These are phyloP conservation scores for Myoxocephalus aenaeus DNA, from an alignment of 2,797 vertebrate genomes.

Conservation along the genomic window DNA sequence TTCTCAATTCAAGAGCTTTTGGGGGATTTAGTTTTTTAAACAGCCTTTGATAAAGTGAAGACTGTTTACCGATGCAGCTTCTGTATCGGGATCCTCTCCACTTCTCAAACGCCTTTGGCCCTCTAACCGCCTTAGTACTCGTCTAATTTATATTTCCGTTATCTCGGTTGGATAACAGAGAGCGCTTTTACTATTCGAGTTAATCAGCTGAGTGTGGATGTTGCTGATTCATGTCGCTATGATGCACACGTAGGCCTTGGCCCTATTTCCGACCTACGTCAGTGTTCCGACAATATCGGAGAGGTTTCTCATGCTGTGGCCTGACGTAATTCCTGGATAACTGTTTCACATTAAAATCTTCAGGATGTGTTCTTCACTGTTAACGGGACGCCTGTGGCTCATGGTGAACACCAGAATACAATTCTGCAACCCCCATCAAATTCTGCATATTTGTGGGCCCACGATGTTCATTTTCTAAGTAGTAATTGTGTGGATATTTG, in stretches of 20 bases:
- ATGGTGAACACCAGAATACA: conserved; percentile 28
- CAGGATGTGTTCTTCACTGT: conserved; percentile 40
- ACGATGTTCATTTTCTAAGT: background rate
- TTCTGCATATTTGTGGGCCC: background rate
- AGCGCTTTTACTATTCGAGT: conserved; percentile 29
- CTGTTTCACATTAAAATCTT: conserved; percentile 35
- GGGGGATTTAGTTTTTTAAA: background rate
- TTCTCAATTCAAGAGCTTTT: background rate
- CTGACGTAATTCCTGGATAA: conserved; percentile 48
- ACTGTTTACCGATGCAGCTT: background rate
- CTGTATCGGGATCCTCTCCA: background rate
- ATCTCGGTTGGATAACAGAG: conserved; percentile 34
- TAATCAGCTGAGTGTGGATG: conserved; percentile 42
- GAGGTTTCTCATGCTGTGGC: conserved; percentile 48
- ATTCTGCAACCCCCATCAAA: conserved; percentile 8
- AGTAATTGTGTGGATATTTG: background rate
- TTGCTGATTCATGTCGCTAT: conserved; percentile 50
- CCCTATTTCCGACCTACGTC: conserved; percentile 67
- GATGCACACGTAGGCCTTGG: conserved; percentile 73
- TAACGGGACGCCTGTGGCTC: background rate
- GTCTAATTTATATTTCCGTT: conserved; percentile 28
- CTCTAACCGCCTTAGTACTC: background rate
- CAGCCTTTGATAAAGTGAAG: background rate
- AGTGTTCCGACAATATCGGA: conserved; percentile 49
- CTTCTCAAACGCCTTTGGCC: background rate